These are phyloP conservation scores for Micromys minutus DNA, from an alignment of 2,113 vertebrate species.

Conservation along the genomic window DNA sequence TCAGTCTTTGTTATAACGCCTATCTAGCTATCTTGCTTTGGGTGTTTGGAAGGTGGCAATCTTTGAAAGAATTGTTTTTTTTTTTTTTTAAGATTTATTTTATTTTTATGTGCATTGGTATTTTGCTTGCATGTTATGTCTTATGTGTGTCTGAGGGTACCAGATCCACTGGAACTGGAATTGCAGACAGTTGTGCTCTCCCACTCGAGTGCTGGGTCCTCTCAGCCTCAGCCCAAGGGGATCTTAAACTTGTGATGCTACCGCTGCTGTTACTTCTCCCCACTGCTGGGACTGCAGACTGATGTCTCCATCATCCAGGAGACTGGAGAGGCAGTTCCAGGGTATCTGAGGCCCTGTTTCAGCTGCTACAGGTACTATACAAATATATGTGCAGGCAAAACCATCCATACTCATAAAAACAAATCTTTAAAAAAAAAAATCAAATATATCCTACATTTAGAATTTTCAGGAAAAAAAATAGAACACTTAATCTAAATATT, in stretches of 20 bases:
- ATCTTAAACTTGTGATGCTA: not conserved
- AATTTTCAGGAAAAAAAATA: slow-evolving; percentile 35
- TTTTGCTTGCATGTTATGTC: not conserved
- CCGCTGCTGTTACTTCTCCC: not conserved
- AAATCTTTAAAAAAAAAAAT: not conserved
- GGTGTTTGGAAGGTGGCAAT: not conserved
- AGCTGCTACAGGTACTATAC: not conserved
- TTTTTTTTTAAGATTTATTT: not conserved
- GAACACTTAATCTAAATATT: not conserved
- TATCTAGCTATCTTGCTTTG: not conserved
- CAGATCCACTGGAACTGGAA: not conserved
- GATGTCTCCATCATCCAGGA: not conserved
- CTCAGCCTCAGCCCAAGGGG: not conserved
- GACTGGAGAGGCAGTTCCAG: not conserved
- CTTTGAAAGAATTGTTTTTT: not conserved
- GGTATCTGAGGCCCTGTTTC: not conserved
- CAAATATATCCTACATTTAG: not conserved
- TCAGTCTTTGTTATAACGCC: slow-evolving; percentile 1
- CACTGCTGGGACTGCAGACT: not conserved
- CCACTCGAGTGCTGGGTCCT: not conserved
- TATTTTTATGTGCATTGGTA: not conserved
- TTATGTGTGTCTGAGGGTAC: not conserved
- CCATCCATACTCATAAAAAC: not conserved
- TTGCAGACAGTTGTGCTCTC: not conserved
- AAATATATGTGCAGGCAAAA: not conserved